phyloP scores from a whole-genome alignment of 2,113 vertebrate genomes.

The Polypterus bichir region DNA sequence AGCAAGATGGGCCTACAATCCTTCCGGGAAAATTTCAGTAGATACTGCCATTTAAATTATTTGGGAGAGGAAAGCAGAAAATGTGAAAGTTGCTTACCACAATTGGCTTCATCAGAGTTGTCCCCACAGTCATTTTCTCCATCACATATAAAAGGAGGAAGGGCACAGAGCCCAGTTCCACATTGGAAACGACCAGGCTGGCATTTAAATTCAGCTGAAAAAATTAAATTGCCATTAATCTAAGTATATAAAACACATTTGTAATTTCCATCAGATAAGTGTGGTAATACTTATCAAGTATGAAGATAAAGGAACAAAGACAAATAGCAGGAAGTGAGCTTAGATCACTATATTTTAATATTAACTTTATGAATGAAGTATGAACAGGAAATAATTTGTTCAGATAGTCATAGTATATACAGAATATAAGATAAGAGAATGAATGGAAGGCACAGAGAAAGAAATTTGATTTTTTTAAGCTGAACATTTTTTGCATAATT shows the following conservation, averaged over 20 bases:
- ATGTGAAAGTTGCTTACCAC: slow-evolving; percentile 54
- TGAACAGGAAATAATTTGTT: too few species aligned
- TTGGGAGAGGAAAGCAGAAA: not conserved
- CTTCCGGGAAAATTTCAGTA: not conserved
- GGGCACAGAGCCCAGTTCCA: slow-evolving; percentile 87
- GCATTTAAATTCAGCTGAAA: slow-evolving; percentile 89
- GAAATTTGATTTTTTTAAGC: too few species aligned
- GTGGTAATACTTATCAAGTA: not conserved
- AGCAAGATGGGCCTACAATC: too few species aligned
- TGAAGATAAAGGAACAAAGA: slow-evolving; percentile 5
- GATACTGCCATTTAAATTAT: not conserved
- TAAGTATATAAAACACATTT: not conserved
- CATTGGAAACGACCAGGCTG: slow-evolving; percentile 95
- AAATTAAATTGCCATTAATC: slow-evolving; percentile 12
- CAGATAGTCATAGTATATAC: too few species aligned
- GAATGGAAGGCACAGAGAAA: too few species aligned
- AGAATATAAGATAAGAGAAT: too few species aligned
- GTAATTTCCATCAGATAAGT: too few species aligned
- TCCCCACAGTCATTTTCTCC: slow-evolving; percentile 96
- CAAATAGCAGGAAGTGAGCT: not conserved
- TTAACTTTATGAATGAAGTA: too few species aligned
- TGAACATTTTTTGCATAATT: too few species aligned
- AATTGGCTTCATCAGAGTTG: slow-evolving; percentile 94
- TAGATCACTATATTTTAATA: too few species aligned
- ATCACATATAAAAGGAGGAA: slow-evolving; percentile 94